Evolutionary conservation across 2,888 invertebrate species (phyloP), one percentile per base, ranked within the genome.

Genomic region (Hirtodrosophila trivittata): DNA sequence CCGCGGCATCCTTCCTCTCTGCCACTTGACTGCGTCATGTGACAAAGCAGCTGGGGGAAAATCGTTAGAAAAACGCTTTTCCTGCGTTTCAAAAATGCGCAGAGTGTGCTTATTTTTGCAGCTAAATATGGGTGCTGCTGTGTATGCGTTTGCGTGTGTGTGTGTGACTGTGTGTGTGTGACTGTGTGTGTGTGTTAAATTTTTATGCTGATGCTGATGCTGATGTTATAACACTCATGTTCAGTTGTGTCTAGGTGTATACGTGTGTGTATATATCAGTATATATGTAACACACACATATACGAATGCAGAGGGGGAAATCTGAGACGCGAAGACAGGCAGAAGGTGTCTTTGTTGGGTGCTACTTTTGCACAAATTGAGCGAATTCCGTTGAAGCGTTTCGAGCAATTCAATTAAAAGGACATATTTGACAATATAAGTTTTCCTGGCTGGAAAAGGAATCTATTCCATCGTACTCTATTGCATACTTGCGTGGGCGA

Each of bases 371-470:
- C 38, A 56, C 65, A 66, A 68, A 66, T 72, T 60, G 58, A 68
- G 75, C 60, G 52, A 74, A 76, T 78, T 76, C 59, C 71, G 47
- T 69, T 63, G 43, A 78, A 64, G 55, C 56, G 71, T 82, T 78
- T 66, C 14, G 65, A 71, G 68, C 74, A 78, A 82, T 76, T 80
- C 74, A 71, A 82, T 80, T 81, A 77, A 76, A 76, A 75, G 59
- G 52, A 68, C 75, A 66, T 69, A 52, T 66, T 41, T 37, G 56
- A 49, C 51, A 51, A 60, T 45, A 50, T 32, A 5, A 21, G 18
- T 21, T 21, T 21, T 52, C 30, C 33, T 21, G 26, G 26, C 28
- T 10, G 43, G 16, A 5, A 21, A 13, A 43, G 45, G 14, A 52
- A 39, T 18, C 28, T 13, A 14, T 25, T 38, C 10, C 32, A 25